Percentiles rank a stretch among this genome's conserved stretches.
phyloP scores from a whole-genome alignment of 53 echinoderm and acorn worm genomes.

The Patiria pectinifera region DNA sequence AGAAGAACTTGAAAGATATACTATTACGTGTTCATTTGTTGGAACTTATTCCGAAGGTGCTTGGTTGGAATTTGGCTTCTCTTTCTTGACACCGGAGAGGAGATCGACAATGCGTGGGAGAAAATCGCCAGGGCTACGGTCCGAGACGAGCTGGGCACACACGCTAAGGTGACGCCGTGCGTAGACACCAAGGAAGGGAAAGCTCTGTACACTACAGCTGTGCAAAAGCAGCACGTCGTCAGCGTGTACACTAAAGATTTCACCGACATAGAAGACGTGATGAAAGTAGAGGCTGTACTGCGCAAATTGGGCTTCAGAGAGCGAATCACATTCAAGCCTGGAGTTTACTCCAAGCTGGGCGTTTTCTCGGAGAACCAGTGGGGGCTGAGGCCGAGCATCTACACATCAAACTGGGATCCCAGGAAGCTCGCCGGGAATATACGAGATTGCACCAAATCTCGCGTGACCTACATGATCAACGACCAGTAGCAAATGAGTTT shows the following conservation, averaged over 20 bases:
- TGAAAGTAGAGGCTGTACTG: conserved; percentile 31
- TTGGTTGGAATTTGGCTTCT: conserved; percentile 64
- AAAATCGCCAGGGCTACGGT: conserved; percentile 53
- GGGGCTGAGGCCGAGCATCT: conserved; percentile 59
- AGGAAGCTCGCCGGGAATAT: background rate
- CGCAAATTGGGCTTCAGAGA: conserved; percentile 44
- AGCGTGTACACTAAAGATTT: conserved; percentile 67
- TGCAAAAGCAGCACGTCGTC: conserved; percentile 12
- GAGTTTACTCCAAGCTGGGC: conserved; percentile 54
- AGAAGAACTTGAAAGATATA: too few species aligned
- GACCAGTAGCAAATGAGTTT: background rate
- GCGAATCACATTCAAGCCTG: conserved; percentile 56
- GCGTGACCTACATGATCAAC: background rate
- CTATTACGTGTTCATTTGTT: background rate
- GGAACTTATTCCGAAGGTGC: background rate
- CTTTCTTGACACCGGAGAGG: conserved; percentile 37
- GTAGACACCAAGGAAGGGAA: background rate
- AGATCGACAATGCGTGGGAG: conserved; percentile 56
- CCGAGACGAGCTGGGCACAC: conserved; percentile 44
- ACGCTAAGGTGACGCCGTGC: conserved; percentile 60
- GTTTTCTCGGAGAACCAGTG: conserved; percentile 60
- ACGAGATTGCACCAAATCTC: background rate
- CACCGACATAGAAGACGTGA: conserved; percentile 49
- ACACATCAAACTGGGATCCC: conserved; percentile 21
- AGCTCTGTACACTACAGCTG: background rate